Conservation (phyloP, 2,888 invertebrate species). For the Ormyrus nitidulus region DNA sequence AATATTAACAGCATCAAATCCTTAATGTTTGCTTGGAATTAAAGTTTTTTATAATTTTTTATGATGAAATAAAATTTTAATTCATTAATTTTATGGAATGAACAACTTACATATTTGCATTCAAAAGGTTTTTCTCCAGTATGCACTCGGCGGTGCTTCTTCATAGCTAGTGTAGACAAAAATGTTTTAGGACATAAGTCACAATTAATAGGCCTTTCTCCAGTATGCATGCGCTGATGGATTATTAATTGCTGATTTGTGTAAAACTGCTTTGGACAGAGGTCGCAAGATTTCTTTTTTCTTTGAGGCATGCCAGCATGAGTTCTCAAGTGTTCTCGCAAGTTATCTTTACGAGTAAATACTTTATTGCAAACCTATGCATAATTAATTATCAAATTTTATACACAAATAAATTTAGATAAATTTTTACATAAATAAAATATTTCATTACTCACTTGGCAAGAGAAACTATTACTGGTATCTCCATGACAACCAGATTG, state of each 20-base stretch:
- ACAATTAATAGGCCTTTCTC: conserved; percentile 82
- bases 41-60: conserved; percentile 54
- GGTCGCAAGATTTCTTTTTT: conserved; percentile 80
- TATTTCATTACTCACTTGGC: conserved; percentile 75
- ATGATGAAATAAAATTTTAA: conserved; percentile 7
- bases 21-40: conserved; percentile 69
- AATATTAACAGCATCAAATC: conserved; percentile 61
- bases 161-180: conserved; percentile 85
- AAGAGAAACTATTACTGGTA: conserved; percentile 77
- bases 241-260: conserved; percentile 76
- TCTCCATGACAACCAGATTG: conserved; percentile 78
- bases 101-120: conserved; percentile 72
- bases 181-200: conserved; percentile 85
- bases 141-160: conserved; percentile 81
- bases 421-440: conserved; percentile 3
- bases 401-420: background rate
- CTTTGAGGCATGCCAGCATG: conserved; percentile 80
- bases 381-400: background rate
- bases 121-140: conserved; percentile 79
- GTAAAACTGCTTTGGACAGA: conserved; percentile 82
- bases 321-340: conserved; percentile 83
- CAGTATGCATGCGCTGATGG: conserved; percentile 83
- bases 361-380: conserved; percentile 77
- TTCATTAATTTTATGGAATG: background rate
- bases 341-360: conserved; percentile 84